These are phyloP conservation scores for Tragelaphus imberbis DNA, from an alignment of 2,113 vertebrate genomes.

Conservation along the genomic window DNA sequence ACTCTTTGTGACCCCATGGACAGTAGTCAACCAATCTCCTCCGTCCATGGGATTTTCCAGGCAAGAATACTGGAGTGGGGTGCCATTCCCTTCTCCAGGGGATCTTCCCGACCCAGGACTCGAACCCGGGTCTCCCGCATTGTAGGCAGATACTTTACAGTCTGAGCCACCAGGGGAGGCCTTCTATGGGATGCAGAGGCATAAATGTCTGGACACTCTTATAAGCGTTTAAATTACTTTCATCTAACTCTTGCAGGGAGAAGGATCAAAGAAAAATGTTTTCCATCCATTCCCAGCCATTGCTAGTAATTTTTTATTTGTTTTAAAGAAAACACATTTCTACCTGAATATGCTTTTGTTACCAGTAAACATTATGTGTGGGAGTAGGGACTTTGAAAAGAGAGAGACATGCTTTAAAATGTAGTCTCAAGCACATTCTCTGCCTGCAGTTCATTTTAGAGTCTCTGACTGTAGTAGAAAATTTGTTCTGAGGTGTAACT, in stretches of 20 bases:
- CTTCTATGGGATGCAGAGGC: background rate
- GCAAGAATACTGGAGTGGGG: too few relatives aligned
- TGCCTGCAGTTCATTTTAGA: background rate
- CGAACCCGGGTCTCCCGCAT: too few relatives aligned
- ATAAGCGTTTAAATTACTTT: background rate
- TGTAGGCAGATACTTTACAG: too few relatives aligned
- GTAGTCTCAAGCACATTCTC: background rate
- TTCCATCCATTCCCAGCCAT: background rate
- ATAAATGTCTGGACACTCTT: background rate
- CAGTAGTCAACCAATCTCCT: too few relatives aligned
- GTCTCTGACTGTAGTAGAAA: background rate
- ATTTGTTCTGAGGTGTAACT: background rate
- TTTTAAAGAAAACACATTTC: background rate
- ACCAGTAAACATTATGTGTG: background rate
- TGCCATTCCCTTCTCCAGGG: too few relatives aligned
- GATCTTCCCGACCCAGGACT: too few relatives aligned
- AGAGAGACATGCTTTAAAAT: background rate
- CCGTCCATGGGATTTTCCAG: too few relatives aligned
- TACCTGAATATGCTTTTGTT: background rate
- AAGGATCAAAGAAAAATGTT: background rate
- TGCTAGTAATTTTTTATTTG: background rate
- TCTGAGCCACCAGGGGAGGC: too few relatives aligned
- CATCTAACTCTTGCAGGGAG: background rate
- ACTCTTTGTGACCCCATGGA: too few relatives aligned
- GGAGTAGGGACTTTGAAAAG: background rate